phyloP scores from a whole-genome alignment of 2,113 vertebrate species.

The Lynx canadensis region DNA sequence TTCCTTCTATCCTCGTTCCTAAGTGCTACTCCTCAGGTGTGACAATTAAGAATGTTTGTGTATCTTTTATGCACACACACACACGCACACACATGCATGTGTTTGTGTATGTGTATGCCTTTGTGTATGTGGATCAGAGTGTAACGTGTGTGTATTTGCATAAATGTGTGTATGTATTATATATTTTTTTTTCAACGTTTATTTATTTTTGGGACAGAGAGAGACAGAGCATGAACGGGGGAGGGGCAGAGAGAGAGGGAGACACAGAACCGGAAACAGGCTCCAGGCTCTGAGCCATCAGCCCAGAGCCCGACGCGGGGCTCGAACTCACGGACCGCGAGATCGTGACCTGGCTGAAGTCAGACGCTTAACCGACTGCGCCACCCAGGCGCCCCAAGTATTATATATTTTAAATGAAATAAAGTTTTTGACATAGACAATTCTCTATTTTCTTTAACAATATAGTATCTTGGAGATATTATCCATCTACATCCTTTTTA shows the following conservation, averaged over 20 bases:
- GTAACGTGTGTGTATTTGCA: not conserved
- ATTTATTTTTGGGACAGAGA: too few relatives aligned
- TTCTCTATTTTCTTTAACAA: not conserved
- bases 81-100: not conserved
- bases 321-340: too few relatives aligned
- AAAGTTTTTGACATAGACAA: not conserved
- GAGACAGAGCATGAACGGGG: too few relatives aligned
- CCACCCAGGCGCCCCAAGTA: too few relatives aligned
- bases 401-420: constrained; percentile 3
- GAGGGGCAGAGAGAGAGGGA: too few relatives aligned
- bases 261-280: too few relatives aligned
- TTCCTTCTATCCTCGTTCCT: not conserved
- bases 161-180: not conserved
- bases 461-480: not conserved
- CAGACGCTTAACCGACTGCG: too few relatives aligned
- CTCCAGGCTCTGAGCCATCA: too few relatives aligned
- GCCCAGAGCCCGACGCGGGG: too few relatives aligned
- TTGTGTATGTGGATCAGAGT: constrained; percentile 2
- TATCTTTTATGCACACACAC: not conserved
- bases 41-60: constrained; percentile 30
- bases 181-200: too few relatives aligned
- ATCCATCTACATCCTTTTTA: not conserved
- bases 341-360: too few relatives aligned
- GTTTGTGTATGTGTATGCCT: not conserved
- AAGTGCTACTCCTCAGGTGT: not conserved